Evolutionary conservation across 2,113 vertebrate species (phyloP).

Genomic region (Monarcha castaneiventris): DNA sequence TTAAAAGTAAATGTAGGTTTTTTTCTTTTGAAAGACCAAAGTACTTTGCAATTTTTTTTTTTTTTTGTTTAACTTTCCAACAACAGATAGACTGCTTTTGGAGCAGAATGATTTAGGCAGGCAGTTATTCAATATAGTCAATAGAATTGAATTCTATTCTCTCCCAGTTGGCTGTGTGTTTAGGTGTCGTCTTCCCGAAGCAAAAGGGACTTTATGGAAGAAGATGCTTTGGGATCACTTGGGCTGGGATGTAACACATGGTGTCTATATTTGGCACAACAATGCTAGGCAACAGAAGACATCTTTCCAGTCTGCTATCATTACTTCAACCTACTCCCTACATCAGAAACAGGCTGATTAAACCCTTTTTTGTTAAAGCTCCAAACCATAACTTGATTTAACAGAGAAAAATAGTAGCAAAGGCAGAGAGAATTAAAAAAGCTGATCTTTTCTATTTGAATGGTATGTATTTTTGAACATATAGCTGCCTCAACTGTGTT

Average conservation of each 20-base stretch:
- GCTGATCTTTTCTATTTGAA: neutral
- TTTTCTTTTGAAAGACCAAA: neutral
- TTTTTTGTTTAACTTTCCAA: neutral
- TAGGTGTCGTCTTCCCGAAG: neutral
- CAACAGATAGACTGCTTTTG: neutral
- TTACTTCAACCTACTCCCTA: neutral
- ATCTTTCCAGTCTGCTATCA: neutral
- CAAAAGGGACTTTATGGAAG: neutral
- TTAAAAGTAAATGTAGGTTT: neutral
- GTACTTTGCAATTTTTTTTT: neutral
- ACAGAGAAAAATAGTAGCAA: neutral
- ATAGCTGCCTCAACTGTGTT: neutral
- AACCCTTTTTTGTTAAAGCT: neutral
- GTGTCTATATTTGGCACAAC: slow-evolving; percentile 8
- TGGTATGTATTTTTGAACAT: neutral
- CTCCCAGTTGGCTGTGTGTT: neutral
- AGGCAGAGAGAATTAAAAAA: neutral
- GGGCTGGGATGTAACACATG: neutral
- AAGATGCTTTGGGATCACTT: neutral
- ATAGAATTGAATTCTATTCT: neutral
- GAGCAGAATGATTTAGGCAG: neutral
- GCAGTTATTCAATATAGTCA: neutral
- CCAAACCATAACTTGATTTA: neutral
- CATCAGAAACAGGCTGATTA: neutral
- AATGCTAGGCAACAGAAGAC: slow-evolving; percentile 4